Evolutionary conservation across 2,888 invertebrate genomes (phyloP).

Genomic region (Leptopilina syphax): DNA sequence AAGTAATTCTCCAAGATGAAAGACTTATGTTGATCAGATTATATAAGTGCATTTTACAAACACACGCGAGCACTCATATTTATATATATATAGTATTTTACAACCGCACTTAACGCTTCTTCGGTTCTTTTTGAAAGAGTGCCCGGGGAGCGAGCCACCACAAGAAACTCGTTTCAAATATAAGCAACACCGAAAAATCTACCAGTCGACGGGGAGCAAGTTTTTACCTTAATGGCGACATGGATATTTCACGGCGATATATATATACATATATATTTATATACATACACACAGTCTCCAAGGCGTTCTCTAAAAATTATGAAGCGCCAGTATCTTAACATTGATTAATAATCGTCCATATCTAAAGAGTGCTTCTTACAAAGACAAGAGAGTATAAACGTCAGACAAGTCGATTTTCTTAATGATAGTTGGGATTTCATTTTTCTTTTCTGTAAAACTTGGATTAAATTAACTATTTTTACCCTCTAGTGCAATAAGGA

Average conservation of each 20-base stretch:
- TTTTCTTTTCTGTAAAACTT: too few relatives aligned
- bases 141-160: constrained; percentile 4
- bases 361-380: too few relatives aligned
- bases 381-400: too few relatives aligned
- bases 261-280: constrained; percentile 42
- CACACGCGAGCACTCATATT: too few relatives aligned
- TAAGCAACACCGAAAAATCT: constrained; percentile 45
- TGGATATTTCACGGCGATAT: constrained; percentile 52
- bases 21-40: too few relatives aligned
- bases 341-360: constrained; percentile 49
- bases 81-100: constrained; percentile 9
- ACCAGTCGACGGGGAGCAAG: constrained; percentile 35
- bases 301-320: constrained; percentile 38
- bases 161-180: constrained; percentile 16
- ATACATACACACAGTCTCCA: too few relatives aligned
- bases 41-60: too few relatives aligned
- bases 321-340: constrained; percentile 43
- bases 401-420: too few relatives aligned
- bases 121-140: neutral
- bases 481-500: too few relatives aligned
- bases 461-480: too few relatives aligned
- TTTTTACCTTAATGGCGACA: constrained; percentile 50
- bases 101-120: neutral
- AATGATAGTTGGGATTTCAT: too few relatives aligned
- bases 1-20: too few relatives aligned